Percentiles rank a stretch among this genome's conserved stretches.
These are phyloP conservation scores for Drosophila sucinea DNA, from an alignment of 1,140 invertebrate species.

Conservation along the genomic window DNA sequence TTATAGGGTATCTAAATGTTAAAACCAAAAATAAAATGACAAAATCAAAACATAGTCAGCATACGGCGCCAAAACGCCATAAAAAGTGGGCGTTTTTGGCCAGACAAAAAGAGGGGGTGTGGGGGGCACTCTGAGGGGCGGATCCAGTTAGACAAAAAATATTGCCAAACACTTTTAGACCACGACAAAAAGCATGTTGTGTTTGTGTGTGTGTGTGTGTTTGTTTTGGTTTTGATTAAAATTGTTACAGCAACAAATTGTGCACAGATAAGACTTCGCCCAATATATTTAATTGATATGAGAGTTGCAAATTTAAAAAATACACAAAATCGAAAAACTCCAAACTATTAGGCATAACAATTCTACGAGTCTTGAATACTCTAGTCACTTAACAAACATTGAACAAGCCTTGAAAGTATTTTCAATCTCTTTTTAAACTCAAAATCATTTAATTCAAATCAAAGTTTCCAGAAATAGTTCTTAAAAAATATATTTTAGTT, in stretches of 20 bases:
- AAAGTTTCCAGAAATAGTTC: too few relatives aligned
- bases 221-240: slow-evolving; percentile 35
- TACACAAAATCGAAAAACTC: not conserved
- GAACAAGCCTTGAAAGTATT: too few relatives aligned
- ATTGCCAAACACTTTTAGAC: slow-evolving; percentile 40
- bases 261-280: slow-evolving; percentile 13
- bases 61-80: slow-evolving; percentile 14
- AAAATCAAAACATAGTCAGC: not conserved
- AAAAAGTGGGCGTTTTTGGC: slow-evolving; percentile 7
- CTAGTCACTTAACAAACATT: not conserved
- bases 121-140: slow-evolving; percentile 23
- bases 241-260: slow-evolving; percentile 17
- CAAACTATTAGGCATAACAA: not conserved
- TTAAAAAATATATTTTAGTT: too few relatives aligned
- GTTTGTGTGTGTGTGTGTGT: slow-evolving; percentile 17
- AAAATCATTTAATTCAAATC: too few relatives aligned
- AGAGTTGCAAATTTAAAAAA: slow-evolving; percentile 9
- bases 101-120: not conserved
- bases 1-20: not conserved
- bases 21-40: slow-evolving; percentile 15
- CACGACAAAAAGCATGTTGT: slow-evolving; percentile 22
- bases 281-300: slow-evolving; percentile 3
- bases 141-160: slow-evolving; percentile 26
- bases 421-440: too few relatives aligned
- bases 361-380: not conserved